Conservation (phyloP, 2,888 invertebrate species). For the Dromius quadrimaculatus region DNA sequence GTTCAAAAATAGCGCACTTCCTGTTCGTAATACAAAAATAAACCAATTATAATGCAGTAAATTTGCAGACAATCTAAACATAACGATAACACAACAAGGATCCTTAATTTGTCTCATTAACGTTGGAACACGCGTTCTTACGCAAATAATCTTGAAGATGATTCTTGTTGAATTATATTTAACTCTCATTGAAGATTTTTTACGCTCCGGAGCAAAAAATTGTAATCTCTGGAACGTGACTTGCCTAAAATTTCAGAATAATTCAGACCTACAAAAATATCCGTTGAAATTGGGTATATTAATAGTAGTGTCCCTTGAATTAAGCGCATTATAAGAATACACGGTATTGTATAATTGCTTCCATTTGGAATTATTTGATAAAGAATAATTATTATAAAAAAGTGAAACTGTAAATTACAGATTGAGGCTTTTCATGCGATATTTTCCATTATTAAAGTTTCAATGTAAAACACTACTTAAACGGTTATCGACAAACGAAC, state of each 20-base stretch:
- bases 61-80: slow-evolving; percentile 13
- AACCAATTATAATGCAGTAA: slow-evolving; percentile 23
- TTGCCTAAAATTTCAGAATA: slow-evolving; percentile 15
- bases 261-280: slow-evolving; percentile 3
- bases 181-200: slow-evolving; percentile 15
- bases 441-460: too few species aligned
- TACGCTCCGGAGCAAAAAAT: slow-evolving; percentile 13
- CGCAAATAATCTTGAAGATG: slow-evolving; percentile 4
- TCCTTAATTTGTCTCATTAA: slow-evolving; percentile 14
- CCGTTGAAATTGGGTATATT: not conserved
- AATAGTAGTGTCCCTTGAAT: too few species aligned
- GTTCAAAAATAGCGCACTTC: slow-evolving; percentile 24
- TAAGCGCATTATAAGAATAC: too few species aligned
- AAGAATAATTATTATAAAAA: too few species aligned
- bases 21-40: slow-evolving; percentile 27
- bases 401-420: too few species aligned
- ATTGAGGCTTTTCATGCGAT: too few species aligned
- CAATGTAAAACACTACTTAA: too few species aligned
- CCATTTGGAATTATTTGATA: too few species aligned
- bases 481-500: too few species aligned
- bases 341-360: too few species aligned
- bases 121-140: not conserved
- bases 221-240: slow-evolving; percentile 22
- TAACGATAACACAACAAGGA: slow-evolving; percentile 12
- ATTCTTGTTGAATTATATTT: slow-evolving; percentile 16